A percentile compares a stretch with the other conserved stretches of the same genome.
These are phyloP conservation scores for Phoxinus dragarum DNA, from an alignment of 2,797 vertebrate genomes.

Conservation along the genomic window DNA sequence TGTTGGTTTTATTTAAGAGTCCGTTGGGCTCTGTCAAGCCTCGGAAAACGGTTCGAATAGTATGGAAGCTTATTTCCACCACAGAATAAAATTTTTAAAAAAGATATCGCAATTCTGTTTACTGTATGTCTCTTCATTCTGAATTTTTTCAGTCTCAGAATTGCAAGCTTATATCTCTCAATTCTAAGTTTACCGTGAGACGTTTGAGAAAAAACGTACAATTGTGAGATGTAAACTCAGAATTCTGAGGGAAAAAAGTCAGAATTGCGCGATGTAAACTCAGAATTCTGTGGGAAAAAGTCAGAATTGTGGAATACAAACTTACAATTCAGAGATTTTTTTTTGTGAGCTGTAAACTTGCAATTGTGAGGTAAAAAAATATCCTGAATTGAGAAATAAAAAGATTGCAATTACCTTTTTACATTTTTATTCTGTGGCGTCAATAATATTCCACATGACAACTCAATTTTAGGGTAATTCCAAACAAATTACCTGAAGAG, in stretches of 20 bases:
- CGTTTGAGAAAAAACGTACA: neutral
- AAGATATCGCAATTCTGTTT: neutral
- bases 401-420: neutral
- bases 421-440: neutral
- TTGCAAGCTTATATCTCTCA: too few relatives aligned
- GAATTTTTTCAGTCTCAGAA: neutral
- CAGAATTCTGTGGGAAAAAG: neutral
- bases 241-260: too few relatives aligned
- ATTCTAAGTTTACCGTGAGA: too few relatives aligned
- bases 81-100: neutral
- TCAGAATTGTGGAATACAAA: fast-evolving
- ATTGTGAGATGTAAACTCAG: too few relatives aligned
- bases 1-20: slow-evolving; percentile 16
- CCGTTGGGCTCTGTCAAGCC: neutral
- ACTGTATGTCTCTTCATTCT: neutral
- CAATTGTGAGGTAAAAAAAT: neutral
- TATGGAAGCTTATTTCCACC: neutral
- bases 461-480: neutral
- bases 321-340: neutral
- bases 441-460: neutral
- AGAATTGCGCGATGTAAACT: too few relatives aligned
- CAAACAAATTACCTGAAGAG: neutral
- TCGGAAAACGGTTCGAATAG: neutral
- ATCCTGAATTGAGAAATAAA: neutral
- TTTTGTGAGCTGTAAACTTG: too few relatives aligned